phyloP scores from a whole-genome alignment of 2,888 invertebrate genomes.

The Cyrtodaria siliqua region DNA sequence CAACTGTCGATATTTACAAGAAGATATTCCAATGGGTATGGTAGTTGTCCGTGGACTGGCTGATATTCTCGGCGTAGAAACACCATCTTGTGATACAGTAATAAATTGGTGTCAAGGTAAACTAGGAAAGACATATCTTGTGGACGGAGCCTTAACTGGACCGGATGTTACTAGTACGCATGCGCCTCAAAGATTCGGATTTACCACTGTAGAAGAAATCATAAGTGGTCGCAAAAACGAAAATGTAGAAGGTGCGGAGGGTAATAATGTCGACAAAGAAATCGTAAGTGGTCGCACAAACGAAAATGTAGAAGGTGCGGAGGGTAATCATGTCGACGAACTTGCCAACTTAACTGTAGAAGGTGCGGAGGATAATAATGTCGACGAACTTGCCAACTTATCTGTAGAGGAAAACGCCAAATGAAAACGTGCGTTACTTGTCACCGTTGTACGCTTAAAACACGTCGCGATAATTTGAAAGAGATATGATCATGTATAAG shows the following conservation, averaged over 20 bases:
- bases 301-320: slow-evolving; percentile 9
- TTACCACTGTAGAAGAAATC: slow-evolving; percentile 69
- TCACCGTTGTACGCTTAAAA: background rate
- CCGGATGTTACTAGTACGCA: slow-evolving; percentile 71
- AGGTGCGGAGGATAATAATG: background rate
- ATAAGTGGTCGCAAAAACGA: slow-evolving; percentile 51
- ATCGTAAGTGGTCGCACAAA: slow-evolving; percentile 58
- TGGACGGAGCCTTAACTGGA: slow-evolving; percentile 73
- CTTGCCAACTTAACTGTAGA: slow-evolving; percentile 22
- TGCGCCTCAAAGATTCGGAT: slow-evolving; percentile 75
- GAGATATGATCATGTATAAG: no score
- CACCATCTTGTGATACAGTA: slow-evolving; percentile 70
- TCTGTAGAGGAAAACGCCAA: background rate
- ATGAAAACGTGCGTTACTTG: background rate
- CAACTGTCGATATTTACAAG: slow-evolving; percentile 66
- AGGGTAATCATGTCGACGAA: slow-evolving; percentile 1
- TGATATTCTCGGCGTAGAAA: slow-evolving; percentile 63
- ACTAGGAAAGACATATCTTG: slow-evolving; percentile 75
- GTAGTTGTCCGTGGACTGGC: slow-evolving; percentile 77
- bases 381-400: slow-evolving; percentile 27
- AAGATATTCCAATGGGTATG: slow-evolving; percentile 77
- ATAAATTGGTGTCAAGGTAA: slow-evolving; percentile 76
- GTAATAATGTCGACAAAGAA: slow-evolving; percentile 26
- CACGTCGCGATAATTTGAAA: no score
- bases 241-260: background rate